phyloP scores from a whole-genome alignment of 2,797 vertebrate species.

The Helicolenus hilgendorfi region DNA sequence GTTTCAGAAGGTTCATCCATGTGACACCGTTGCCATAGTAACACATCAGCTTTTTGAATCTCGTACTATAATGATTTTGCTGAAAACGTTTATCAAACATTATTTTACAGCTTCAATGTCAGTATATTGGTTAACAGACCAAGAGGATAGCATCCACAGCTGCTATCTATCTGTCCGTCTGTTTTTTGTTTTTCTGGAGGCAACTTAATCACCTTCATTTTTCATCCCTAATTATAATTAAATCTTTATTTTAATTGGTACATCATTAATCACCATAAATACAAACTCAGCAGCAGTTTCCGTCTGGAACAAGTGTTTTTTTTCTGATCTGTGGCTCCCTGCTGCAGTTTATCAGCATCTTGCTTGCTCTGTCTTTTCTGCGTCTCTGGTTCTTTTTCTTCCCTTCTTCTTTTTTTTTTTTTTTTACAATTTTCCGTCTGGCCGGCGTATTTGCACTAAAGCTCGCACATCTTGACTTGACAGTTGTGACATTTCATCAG shows the following conservation, averaged over 20 bases:
- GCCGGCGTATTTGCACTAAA: not conserved
- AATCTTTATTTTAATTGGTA: not conserved
- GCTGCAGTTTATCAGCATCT: not conserved
- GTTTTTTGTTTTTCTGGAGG: not conserved
- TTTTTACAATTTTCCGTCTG: not conserved
- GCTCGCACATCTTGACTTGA: not conserved
- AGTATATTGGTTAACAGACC: not conserved
- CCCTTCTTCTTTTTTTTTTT: not conserved
- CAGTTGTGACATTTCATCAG: not conserved
- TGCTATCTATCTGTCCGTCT: not conserved
- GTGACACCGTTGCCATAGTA: not conserved
- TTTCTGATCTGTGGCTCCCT: not conserved
- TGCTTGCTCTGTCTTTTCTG: not conserved
- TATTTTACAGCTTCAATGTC: not conserved
- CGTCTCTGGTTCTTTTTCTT: not conserved
- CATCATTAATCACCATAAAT: slow-evolving; percentile 12
- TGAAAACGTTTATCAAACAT: not conserved
- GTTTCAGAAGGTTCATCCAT: not conserved
- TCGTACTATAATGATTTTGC: not conserved
- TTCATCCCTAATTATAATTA: not conserved
- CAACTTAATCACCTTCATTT: not conserved
- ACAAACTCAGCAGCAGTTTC: not conserved
- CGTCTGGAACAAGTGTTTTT: not conserved
- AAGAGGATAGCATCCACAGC: not conserved
- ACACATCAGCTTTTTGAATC: not conserved